Evolutionary conservation across 1,140 invertebrate genomes (phyloP).

Genomic region (Aphelinus atriplicis): DNA sequence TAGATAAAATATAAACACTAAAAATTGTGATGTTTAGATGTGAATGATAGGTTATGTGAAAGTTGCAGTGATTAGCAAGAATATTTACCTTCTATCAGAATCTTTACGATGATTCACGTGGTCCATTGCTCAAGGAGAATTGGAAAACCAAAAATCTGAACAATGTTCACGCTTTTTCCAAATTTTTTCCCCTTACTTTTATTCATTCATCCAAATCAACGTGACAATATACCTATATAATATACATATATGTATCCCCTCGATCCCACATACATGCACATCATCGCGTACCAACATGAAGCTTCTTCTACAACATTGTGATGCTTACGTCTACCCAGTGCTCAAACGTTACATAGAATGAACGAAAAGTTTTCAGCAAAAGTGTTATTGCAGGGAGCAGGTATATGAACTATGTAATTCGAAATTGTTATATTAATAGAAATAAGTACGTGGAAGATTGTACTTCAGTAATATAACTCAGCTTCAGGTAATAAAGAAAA

Average conservation of each 20-base stretch:
- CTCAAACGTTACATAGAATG: no score
- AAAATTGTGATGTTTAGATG: no score
- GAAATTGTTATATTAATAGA: no score
- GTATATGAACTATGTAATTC: no score
- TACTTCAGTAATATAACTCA: no score
- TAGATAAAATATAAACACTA: no score
- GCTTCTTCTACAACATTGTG: no score
- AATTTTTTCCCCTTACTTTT: neutral
- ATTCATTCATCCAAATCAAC: neutral
- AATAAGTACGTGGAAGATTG: no score
- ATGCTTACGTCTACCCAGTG: no score
- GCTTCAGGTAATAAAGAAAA: no score
- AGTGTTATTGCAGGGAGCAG: no score
- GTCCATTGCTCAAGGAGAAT: neutral
- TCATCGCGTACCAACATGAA: neutral
- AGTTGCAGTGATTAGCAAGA: neutral
- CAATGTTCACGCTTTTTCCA: neutral
- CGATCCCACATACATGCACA: neutral
- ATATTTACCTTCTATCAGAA: constrained; percentile 47
- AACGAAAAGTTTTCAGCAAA: no score
- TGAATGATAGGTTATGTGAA: constrained; percentile 2
- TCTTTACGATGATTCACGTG: constrained; percentile 33
- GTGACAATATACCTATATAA: neutral
- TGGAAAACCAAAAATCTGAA: neutral
- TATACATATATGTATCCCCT: neutral